A percentile compares a stretch with the other conserved stretches of the same genome.
Conservation (phyloP, 1,140 invertebrate species). For the Macrocentrus cingulum region DNA sequence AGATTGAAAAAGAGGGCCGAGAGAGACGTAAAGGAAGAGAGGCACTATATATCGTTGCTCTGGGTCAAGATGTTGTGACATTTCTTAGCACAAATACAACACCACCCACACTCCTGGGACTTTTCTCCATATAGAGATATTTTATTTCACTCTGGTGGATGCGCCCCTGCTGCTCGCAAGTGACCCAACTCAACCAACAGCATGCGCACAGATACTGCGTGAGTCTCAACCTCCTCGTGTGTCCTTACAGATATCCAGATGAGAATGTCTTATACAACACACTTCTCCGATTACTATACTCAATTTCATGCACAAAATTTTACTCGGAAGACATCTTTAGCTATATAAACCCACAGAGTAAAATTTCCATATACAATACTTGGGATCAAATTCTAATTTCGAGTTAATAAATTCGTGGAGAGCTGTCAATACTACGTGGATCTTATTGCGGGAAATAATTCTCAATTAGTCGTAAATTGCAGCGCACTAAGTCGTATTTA, state of each 20-base stretch:
- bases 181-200: conserved; percentile 25
- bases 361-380: too few relatives aligned
- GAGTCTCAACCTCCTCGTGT: too few relatives aligned
- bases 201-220: too few relatives aligned
- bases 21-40: conserved; percentile 7
- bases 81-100: conserved; percentile 46
- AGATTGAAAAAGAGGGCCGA: conserved; percentile 2
- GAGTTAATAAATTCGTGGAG: neutral
- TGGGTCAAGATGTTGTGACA: conserved; percentile 50
- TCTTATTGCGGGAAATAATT: conserved; percentile 47
- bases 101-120: conserved; percentile 17
- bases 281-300: too few relatives aligned
- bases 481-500: conserved; percentile 48
- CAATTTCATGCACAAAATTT: too few relatives aligned
- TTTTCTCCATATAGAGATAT: conserved; percentile 10
- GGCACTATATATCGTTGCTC: conserved; percentile 2
- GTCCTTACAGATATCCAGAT: too few relatives aligned
- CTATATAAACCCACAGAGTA: too few relatives aligned
- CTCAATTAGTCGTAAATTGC: conserved; percentile 48
- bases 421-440: neutral
- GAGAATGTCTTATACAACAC: too few relatives aligned
- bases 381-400: too few relatives aligned
- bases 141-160: neutral
- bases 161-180: conserved; percentile 30
- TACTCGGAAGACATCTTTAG: too few relatives aligned